Evolutionary conservation across 2,888 invertebrate species (phyloP).

Genomic region (Mimumesa dahlbomi): DNA sequence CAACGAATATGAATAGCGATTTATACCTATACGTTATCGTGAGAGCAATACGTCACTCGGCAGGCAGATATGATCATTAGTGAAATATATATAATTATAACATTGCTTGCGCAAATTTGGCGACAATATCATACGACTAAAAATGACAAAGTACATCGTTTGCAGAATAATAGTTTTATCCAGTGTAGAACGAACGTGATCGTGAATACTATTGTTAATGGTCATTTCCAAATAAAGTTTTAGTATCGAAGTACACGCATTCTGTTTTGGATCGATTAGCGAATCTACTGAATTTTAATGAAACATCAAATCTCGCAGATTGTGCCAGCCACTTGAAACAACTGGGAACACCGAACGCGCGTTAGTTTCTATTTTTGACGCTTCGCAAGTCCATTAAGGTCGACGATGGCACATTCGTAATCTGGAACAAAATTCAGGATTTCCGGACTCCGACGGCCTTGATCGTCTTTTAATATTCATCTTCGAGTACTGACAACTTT

Average conservation of each 20-base stretch:
- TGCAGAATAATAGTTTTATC: no score
- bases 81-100: no score
- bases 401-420: constrained; percentile 26
- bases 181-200: no score
- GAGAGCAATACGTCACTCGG: no score
- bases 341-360: constrained; percentile 18
- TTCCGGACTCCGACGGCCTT: constrained; percentile 19
- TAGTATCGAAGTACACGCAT: background rate
- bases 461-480: constrained; percentile 20
- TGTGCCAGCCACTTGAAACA: constrained; percentile 32
- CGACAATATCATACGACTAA: no score
- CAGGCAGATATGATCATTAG: no score
- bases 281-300: constrained; percentile 2
- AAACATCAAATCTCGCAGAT: constrained; percentile 14
- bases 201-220: constrained; percentile 27
- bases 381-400: constrained; percentile 32
- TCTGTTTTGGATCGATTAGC: constrained; percentile 5
- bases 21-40: no score
- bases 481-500: constrained; percentile 37
- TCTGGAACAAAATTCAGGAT: constrained; percentile 15
- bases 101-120: no score
- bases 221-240: constrained; percentile 42
- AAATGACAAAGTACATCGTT: no score
- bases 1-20: no score
- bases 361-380: constrained; percentile 36